Base-by-base conservation (phyloP, 2,113 vertebrate genomes). In the Quiscalus mexicanus region DNA sequence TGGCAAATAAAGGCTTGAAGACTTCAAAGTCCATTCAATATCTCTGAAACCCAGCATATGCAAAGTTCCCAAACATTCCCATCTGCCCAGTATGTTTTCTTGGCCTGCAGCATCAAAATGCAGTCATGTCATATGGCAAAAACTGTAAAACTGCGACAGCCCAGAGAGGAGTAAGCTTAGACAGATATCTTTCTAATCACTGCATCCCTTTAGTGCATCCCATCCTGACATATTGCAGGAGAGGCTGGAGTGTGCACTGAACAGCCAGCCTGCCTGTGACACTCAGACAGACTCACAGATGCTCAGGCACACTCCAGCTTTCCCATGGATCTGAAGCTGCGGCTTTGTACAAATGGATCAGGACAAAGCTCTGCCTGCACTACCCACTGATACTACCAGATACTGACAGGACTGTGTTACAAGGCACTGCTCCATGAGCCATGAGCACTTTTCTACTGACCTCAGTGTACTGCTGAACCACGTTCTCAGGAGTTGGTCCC, bases 391-490 rank as follows among this genome's bases (percentile, higher is more conserved):
- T 45, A 45, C 41, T 16, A 67, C 31, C 45, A 74, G 39, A 15
- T 25, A 37, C 39, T 9, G 45, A 25, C 1, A 7, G 21, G 11
- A n/a, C 21, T 33, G 47, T 4, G 1, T 27, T 22, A 12, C n/a
- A 60, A 55, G 17, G 31, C 39, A n/a, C 56, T n/a, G 37, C 5
- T 22, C 58, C 5, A 0, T 13, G 12, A 50, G 59, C 58, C 35
- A 3, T 15, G 2, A 31, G 15, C 15, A 24, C 42, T 55, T 85
- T 28, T 28, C 55, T 35, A 82, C 97, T 96, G 41, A 98, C 98
- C 97, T 98, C 96, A 16, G 98, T 98, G 94, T 98, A 99, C 52
- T 99, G 98, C 85, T 98, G 98, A 84, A 99, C 95, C 30, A 99
- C 98, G 2, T 98, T 98, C 91, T 99, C 98, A 1, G 98, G 99